Base-by-base conservation (phyloP, 2,113 vertebrate species). In the Misgurnus anguillicaudatus region DNA sequence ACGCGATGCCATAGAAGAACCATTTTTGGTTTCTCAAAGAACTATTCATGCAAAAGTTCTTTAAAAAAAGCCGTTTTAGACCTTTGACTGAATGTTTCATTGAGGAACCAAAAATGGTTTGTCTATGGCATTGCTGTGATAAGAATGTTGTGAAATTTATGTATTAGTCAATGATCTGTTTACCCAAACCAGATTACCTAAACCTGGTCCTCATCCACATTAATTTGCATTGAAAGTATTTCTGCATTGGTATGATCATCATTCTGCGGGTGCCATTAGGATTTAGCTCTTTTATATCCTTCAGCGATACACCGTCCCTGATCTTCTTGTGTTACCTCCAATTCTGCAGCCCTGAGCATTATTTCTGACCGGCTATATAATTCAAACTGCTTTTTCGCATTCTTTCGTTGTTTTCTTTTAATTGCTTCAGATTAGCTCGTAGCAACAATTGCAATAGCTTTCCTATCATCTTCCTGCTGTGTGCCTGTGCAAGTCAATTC, bases 381-480 rank as follows among this genome's bases (percentile, higher is more conserved):
- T 75, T 13, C 41, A 72, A 62, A 51, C 45, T 16, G 61, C n/a
- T 24, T 53, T 19, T 58, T 63, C 45, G 71, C 67, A 47, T 42
- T 72, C 62, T 73, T 62, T 80, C 21, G 21, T 65, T 55, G 74
- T 57, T 55, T 78, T 62, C 78, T 5, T 71, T 69, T 80, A 84
- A 77, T 76, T 80, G 78, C 63, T 41, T 11, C 4, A 74, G 68
- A 77, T 80, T 84, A 80, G 69, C 47, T 77, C 10, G 62, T 75
- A 80, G 66, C 39, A 1, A 48, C 5, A 57, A 66, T 70, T 57
- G 67, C 60, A 10, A 11, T 61, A 53, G 45, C 57, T 78, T 31
- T 51, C 9, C 45, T 51, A 64, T 61, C 77, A 62, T 53, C 68
- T 63, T 41, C 77, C 77, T 7, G 66, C 76, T 75, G 76, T 41